Percentiles rank a stretch among this genome's conserved stretches.
phyloP scores from a whole-genome alignment of 2,113 vertebrate genomes.

The Colistium nudipinnis region DNA sequence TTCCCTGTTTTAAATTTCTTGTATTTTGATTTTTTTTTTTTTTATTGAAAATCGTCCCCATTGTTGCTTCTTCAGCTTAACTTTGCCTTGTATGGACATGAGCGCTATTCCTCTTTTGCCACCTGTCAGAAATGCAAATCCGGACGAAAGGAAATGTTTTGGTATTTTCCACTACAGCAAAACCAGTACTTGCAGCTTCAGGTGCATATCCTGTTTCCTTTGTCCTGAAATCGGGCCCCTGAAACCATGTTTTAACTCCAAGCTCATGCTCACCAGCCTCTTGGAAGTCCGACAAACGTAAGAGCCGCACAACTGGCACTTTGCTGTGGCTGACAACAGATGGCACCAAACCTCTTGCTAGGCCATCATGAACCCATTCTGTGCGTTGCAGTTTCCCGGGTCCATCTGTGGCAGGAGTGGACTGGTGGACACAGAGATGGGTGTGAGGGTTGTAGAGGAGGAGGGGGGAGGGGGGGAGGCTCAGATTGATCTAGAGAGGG shows the following conservation, averaged over 20 bases:
- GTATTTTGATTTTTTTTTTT: conserved; percentile 32
- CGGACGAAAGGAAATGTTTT: background rate
- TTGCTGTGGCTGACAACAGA: conserved; percentile 49
- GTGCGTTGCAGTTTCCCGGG: conserved; percentile 5
- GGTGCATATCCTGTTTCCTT: background rate
- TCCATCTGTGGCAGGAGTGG: conserved; percentile 50
- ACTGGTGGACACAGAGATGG: conserved; percentile 37
- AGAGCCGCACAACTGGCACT: conserved; percentile 14
- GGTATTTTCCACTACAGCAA: background rate
- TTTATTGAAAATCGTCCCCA: conserved; percentile 17
- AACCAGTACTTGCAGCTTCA: background rate
- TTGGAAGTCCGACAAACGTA: background rate
- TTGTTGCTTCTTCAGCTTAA: conserved; percentile 56
- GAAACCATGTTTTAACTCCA: background rate
- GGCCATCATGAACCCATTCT: background rate
- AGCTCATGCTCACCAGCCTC: background rate
- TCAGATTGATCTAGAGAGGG: conserved; percentile 68
- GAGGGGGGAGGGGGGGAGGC: background rate
- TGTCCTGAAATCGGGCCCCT: conserved; percentile 1
- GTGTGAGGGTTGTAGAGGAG: conserved; percentile 23
- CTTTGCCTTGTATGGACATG: conserved; percentile 66
- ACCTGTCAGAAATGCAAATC: background rate
- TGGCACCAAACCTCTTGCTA: conserved; percentile 60
- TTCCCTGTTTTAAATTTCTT: conserved; percentile 31
- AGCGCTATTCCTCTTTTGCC: conserved; percentile 7